Evolutionary conservation across 2,797 vertebrate species (phyloP).

Genomic region (Poecilia picta): DNA sequence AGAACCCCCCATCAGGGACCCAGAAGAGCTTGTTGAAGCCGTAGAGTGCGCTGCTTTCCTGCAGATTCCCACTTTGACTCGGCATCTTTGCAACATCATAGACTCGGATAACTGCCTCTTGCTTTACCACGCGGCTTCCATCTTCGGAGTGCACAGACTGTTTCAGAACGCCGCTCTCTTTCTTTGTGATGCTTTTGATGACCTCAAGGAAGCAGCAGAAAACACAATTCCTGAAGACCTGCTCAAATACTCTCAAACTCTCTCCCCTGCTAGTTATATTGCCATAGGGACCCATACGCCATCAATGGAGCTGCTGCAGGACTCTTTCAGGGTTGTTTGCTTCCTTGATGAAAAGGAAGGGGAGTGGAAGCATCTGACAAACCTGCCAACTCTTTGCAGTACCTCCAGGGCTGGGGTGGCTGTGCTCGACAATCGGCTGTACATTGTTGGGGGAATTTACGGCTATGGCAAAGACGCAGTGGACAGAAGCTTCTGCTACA

Average conservation of each 20-base stretch:
- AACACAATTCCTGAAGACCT: slow-evolving; percentile 81
- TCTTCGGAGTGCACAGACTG: slow-evolving; percentile 86
- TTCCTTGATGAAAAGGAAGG: slow-evolving; percentile 89
- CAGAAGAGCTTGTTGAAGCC: slow-evolving; percentile 87
- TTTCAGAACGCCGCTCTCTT: slow-evolving; percentile 85
- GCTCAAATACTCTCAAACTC: slow-evolving; percentile 81
- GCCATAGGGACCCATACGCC: slow-evolving; percentile 91
- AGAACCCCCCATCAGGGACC: slow-evolving; percentile 80
- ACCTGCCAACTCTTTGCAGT: slow-evolving; percentile 89
- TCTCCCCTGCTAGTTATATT: slow-evolving; percentile 85
- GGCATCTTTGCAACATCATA: slow-evolving; percentile 85
- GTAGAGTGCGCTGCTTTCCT: slow-evolving; percentile 94
- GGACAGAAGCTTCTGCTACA: slow-evolving; percentile 89
- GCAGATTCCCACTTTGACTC: slow-evolving; percentile 84
- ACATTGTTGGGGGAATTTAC: slow-evolving; percentile 90
- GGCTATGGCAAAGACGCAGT: slow-evolving; percentile 90
- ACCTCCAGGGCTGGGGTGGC: slow-evolving; percentile 93
- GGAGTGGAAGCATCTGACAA: slow-evolving; percentile 89
- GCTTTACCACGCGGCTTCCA: slow-evolving; percentile 86
- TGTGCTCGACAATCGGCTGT: slow-evolving; percentile 89
- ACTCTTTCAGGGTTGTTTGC: slow-evolving; percentile 88
- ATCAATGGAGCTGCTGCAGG: slow-evolving; percentile 85
- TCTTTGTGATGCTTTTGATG: slow-evolving; percentile 85
- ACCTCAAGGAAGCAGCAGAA: slow-evolving; percentile 79
- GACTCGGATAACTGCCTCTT: slow-evolving; percentile 91